Conservation (phyloP, 2,113 vertebrate genomes). For the Oceanodroma tethys region DNA sequence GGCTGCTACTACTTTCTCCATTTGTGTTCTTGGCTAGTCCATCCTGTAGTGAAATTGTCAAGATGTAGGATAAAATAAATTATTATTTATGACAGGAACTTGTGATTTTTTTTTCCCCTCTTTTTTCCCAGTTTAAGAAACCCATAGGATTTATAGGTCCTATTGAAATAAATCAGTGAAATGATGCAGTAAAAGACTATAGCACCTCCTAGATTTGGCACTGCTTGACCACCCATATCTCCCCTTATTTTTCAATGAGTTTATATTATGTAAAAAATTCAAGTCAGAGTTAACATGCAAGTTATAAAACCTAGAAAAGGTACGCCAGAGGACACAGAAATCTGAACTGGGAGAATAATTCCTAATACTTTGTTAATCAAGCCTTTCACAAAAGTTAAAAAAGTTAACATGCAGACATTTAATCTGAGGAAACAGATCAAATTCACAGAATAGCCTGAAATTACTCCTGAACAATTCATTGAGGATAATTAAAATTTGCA, state of each 20-base stretch:
- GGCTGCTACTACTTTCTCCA: not conserved
- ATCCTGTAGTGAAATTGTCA: not conserved
- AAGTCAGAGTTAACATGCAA: not conserved
- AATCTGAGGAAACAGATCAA: not conserved
- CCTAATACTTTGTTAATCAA: not conserved
- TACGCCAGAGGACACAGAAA: accelerated
- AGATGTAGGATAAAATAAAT: not conserved
- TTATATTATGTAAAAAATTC: not conserved
- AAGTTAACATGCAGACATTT: not conserved
- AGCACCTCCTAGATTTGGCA: not conserved
- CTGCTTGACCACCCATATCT: not conserved
- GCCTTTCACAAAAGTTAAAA: not conserved
- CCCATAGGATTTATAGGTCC: not conserved
- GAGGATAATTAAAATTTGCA: not conserved
- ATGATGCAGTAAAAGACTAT: not conserved
- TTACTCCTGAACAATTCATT: not conserved
- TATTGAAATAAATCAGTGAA: not conserved
- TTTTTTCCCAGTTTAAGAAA: not conserved
- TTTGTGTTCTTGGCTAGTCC: not conserved
- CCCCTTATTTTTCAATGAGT: not conserved
- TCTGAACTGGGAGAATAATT: not conserved
- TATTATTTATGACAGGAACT: not conserved
- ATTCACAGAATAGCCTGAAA: not conserved
- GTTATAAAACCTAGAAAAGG: not conserved
- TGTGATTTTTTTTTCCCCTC: not conserved